phyloP scores from a whole-genome alignment of 2,888 invertebrate species.

The Gisinianus flammeolus region DNA sequence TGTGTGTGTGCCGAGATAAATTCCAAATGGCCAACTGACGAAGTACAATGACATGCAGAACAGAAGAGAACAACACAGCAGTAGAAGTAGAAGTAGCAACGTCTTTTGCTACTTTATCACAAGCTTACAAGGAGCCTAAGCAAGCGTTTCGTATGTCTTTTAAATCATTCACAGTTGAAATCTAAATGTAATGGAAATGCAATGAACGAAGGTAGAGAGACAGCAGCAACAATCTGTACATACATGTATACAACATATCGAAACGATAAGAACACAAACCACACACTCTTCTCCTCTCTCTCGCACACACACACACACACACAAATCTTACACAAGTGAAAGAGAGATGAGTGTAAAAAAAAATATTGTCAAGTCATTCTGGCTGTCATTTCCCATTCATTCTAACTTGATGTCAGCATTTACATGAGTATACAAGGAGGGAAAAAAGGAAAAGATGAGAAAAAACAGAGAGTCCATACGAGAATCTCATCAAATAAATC shows the following conservation, averaged over 20 bases:
- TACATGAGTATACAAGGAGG: slow-evolving; percentile 7
- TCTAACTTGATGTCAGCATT: slow-evolving; percentile 23
- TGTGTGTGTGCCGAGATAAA: too few species aligned
- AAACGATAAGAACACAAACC: too few species aligned
- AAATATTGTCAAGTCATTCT: slow-evolving; percentile 31
- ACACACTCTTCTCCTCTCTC: too few species aligned
- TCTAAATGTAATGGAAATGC: background rate
- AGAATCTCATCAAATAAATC: background rate
- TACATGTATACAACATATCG: too few species aligned
- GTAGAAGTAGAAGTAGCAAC: background rate
- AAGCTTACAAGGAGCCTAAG: background rate
- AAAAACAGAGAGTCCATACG: background rate
- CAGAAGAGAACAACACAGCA: background rate
- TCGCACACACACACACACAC: background rate
- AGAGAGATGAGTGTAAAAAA: slow-evolving; percentile 5
- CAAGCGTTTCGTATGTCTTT: background rate
- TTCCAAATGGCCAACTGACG: slow-evolving; percentile 2
- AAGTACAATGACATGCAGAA: slow-evolving; percentile 29
- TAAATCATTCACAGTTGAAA: background rate
- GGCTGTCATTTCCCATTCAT: slow-evolving; percentile 36
- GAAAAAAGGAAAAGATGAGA: background rate
- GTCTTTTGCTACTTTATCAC: background rate
- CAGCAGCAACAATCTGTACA: background rate
- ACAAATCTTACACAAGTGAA: slow-evolving; percentile 4
- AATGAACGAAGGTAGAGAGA: background rate